Evolutionary conservation across 2,888 invertebrate species (phyloP).

Genomic region (Drosophila nigritarsus): DNA sequence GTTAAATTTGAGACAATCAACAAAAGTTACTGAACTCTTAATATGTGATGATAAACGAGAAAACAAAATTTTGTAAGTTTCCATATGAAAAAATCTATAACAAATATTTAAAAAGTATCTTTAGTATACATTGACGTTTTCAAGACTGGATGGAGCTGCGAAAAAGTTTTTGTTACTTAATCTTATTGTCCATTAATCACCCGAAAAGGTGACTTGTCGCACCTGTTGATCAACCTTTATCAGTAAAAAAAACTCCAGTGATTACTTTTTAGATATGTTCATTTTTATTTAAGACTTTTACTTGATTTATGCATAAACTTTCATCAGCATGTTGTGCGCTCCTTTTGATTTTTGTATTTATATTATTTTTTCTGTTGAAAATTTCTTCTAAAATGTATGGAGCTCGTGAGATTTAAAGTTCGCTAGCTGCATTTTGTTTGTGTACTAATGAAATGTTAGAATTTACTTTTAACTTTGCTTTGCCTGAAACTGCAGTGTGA

Average conservation of each 20-base stretch:
- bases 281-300: conserved; percentile 79
- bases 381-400: conserved; percentile 69
- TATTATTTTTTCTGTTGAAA: conserved; percentile 42
- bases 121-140: background rate
- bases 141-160: background rate
- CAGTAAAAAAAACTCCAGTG: conserved; percentile 21
- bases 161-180: background rate
- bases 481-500: conserved; percentile 54
- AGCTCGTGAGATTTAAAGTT: conserved; percentile 57
- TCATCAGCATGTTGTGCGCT: conserved; percentile 39
- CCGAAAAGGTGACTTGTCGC: background rate
- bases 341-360: conserved; percentile 30
- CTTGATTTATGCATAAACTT: conserved; percentile 73
- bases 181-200: background rate
- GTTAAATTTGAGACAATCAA: background rate
- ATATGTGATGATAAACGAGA: background rate
- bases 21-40: too few species aligned
- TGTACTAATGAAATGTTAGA: conserved; percentile 58
- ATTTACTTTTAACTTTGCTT: conserved; percentile 47
- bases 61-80: background rate
- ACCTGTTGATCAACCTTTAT: conserved; percentile 4
- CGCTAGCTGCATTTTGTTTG: conserved; percentile 41
- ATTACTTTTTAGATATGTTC: conserved; percentile 78
- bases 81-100: background rate
- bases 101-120: background rate